Conservation (phyloP, 2,888 invertebrate genomes). For the Drosophila setosimentum region DNA sequence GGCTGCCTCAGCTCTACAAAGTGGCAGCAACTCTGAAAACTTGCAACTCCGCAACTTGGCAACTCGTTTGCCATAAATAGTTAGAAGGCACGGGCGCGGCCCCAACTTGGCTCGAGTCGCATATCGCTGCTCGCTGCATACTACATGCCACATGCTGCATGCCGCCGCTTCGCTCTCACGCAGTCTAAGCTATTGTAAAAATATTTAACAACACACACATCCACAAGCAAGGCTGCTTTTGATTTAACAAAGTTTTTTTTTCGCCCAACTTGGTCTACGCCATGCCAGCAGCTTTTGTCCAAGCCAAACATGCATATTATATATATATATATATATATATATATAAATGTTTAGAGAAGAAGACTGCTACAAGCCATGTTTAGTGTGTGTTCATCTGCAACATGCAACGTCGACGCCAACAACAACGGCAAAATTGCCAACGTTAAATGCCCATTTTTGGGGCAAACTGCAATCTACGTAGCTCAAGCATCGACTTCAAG, state of each 20-base stretch:
- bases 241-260: constrained; percentile 73
- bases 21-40: constrained; percentile 25
- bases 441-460: constrained; percentile 82
- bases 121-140: constrained; percentile 28
- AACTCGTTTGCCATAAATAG: constrained; percentile 80
- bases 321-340: constrained; percentile 11
- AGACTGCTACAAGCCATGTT: constrained; percentile 36
- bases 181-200: constrained; percentile 74
- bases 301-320: constrained; percentile 24
- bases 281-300: constrained; percentile 48
- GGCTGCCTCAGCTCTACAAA: constrained; percentile 17
- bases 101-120: constrained; percentile 57
- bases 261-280: constrained; percentile 70
- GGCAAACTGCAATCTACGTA: constrained; percentile 17
- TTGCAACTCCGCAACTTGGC: constrained; percentile 44
- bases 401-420: constrained; percentile 17
- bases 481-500: constrained; percentile 1
- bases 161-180: constrained; percentile 55
- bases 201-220: constrained; percentile 62
- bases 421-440: constrained; percentile 32
- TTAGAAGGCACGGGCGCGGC: constrained; percentile 82
- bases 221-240: constrained; percentile 41
- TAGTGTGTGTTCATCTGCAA: constrained; percentile 45
- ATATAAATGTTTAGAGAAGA: constrained; percentile 10
- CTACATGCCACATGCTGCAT: constrained; percentile 41